Percentiles rank a stretch among this genome's conserved stretches.
These are phyloP conservation scores for Siderastrea siderea DNA, from an alignment of 92 coral and sea anemone species.

Conservation along the genomic window DNA sequence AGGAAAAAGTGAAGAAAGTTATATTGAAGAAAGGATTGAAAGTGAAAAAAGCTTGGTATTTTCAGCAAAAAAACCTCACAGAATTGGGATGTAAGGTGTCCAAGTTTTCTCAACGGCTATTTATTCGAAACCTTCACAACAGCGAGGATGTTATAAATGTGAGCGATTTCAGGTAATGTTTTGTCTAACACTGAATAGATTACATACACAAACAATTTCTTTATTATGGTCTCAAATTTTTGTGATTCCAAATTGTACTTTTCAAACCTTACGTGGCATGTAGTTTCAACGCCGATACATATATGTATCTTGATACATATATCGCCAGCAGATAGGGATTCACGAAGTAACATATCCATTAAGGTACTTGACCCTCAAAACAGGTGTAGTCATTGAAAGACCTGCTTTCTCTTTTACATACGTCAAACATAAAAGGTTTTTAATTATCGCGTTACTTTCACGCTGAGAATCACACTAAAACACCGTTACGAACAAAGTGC, in stretches of 20 bases:
- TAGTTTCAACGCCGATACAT: not conserved
- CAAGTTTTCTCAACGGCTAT: not conserved
- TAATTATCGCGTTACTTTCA: not conserved
- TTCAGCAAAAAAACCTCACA: not conserved
- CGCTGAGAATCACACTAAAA: not conserved
- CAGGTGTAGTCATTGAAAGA: slow-evolving; percentile 16
- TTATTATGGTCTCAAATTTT: not conserved
- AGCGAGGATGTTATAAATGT: not conserved
- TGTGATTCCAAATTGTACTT: not conserved
- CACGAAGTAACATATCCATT: not conserved
- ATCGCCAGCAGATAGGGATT: not conserved
- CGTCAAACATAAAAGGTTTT: not conserved
- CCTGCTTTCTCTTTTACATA: slow-evolving; percentile 8
- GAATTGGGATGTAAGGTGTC: not conserved
- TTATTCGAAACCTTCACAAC: no score
- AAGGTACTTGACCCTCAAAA: not conserved
- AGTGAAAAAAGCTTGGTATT: not conserved
- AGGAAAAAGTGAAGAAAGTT: not conserved
- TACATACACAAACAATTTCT: not conserved
- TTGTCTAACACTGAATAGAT: not conserved
- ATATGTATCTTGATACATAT: not conserved
- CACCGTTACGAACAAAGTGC: not conserved
- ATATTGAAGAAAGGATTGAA: not conserved
- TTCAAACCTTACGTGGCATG: not conserved
- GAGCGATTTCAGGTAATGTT: slow-evolving; percentile 35